Base-by-base conservation (phyloP, 2,888 invertebrate genomes). In the Atethmia centrago region DNA sequence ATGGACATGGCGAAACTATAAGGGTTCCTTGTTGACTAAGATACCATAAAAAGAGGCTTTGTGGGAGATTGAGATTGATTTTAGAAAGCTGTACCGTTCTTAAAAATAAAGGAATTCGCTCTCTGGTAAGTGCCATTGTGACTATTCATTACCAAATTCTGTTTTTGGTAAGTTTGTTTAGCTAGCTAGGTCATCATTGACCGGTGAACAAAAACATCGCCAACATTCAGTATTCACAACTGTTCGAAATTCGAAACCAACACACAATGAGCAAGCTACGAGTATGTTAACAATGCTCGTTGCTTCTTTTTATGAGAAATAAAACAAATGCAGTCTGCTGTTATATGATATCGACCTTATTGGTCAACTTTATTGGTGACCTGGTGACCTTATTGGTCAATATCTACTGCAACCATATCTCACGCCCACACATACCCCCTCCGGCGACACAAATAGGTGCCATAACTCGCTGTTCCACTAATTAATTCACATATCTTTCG, bases 401-500 rank as follows among this genome's bases (percentile, higher is more conserved):
- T 76, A 71, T n/a, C n/a, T 49, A 84, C 71, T 56, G 71, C 62
- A 80, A 49, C 53, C 51, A 61, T 69, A 80, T 71, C 58, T 80
- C 71, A 75, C 59, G 4, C 9, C 42, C 51, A 56, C 84, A 71
- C 58, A 71, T 68, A 73, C 55, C 56, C 72, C 55, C 71, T 62
- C 36, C 51, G 36, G 25, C 69, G 77, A 71, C 74, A 73, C 75
- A 79, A 75, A 79, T 82, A 80, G 73, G 59, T 82, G 70, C 68
- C 66, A 71, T 82, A 71, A 84, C 75, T 83, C 80, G 72, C 65
- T 71, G 59, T 67, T 75, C 53, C 74, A 82, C 72, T 85, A 79
- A 85, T 85, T 84, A 85, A 87, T 87, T 76, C 80, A 68, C 71
- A 73, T 84, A 79, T 82, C 84, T 74, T 84, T 82, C 79, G 75